Conservation (phyloP, 2,888 invertebrate genomes). For the Nomada ruficornis region DNA sequence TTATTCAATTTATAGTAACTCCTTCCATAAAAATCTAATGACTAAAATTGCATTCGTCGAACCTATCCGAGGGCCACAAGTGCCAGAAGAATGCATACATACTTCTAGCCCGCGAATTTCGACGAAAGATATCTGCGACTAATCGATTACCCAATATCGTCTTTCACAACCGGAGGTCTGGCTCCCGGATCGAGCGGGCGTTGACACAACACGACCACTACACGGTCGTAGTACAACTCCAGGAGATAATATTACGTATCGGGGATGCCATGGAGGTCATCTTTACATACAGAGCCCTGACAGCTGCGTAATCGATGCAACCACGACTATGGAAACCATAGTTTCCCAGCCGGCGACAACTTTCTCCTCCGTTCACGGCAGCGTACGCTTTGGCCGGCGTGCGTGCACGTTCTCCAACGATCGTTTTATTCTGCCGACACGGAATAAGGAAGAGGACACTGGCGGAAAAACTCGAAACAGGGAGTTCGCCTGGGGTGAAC, state of each 20-base stretch:
- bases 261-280: conserved; percentile 64
- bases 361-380: conserved; percentile 41
- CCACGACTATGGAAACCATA: conserved; percentile 41
- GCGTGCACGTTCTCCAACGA: not conserved
- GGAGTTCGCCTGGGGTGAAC: conserved; percentile 54
- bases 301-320: conserved; percentile 63
- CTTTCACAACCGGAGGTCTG: conserved; percentile 61
- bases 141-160: conserved; percentile 70
- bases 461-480: conserved; percentile 49
- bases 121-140: conserved; percentile 22
- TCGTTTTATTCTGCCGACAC: conserved; percentile 2
- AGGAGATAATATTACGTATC: conserved; percentile 67
- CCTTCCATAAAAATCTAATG: not conserved
- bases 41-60: not conserved
- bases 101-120: conserved; percentile 27
- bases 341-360: conserved; percentile 55
- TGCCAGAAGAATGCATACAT: not conserved
- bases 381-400: conserved; percentile 8
- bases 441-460: not conserved
- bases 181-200: conserved; percentile 41
- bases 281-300: conserved; percentile 54
- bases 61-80: not conserved
- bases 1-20: not conserved
- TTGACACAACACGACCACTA: conserved; percentile 65
- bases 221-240: conserved; percentile 47